phyloP scores from a whole-genome alignment of 2,113 vertebrate species.

The Epinephelus cyanopodus region DNA sequence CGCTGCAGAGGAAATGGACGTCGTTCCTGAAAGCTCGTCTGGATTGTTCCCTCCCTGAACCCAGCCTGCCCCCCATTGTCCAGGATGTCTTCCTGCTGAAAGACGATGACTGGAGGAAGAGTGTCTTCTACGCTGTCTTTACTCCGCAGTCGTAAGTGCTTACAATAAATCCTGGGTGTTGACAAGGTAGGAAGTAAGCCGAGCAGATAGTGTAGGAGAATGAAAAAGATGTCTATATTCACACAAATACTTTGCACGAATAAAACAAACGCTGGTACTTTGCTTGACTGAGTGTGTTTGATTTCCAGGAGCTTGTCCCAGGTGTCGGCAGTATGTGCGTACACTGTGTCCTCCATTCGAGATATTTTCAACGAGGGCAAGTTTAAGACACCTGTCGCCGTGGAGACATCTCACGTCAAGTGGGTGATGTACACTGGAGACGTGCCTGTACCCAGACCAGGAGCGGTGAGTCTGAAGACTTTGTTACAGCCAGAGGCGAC shows the following conservation, averaged over 20 bases:
- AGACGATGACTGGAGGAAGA: constrained; percentile 80
- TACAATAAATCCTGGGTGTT: not conserved
- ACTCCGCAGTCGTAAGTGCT: constrained; percentile 83
- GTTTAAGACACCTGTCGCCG: constrained; percentile 80
- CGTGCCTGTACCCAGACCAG: constrained; percentile 83
- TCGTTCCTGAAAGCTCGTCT: constrained; percentile 86
- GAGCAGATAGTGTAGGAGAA: not conserved
- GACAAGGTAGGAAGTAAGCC: not conserved
- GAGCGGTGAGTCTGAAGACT: constrained; percentile 80
- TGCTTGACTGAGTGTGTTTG: constrained; percentile 10
- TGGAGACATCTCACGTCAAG: constrained; percentile 79
- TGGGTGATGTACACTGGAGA: constrained; percentile 84
- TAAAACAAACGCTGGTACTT: not conserved
- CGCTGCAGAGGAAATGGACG: constrained; percentile 86
- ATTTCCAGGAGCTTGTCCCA: constrained; percentile 78
- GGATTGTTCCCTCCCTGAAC: constrained; percentile 82
- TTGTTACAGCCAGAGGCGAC: not conserved
- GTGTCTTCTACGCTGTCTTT: constrained; percentile 86
- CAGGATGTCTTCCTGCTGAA: constrained; percentile 87
- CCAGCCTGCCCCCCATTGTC: constrained; percentile 83
- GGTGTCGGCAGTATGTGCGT: constrained; percentile 81
- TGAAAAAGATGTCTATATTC: not conserved
- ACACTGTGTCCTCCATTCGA: constrained; percentile 69
- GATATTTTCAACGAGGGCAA: constrained; percentile 83
- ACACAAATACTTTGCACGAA: not conserved